Base-by-base conservation (phyloP, 2,888 invertebrate species). In the Penaeus monodon region DNA sequence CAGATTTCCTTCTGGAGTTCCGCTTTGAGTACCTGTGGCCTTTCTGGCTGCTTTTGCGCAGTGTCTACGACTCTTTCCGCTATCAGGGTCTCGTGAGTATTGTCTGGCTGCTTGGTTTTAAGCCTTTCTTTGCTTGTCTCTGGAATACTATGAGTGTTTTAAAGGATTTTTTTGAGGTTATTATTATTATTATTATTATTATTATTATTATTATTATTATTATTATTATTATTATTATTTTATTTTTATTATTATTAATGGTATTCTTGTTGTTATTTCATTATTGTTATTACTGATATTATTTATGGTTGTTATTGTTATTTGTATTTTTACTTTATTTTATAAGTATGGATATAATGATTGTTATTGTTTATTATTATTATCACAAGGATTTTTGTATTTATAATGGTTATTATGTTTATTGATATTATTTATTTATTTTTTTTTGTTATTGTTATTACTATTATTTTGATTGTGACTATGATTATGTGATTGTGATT, bases 11-110 rank as follows among this genome's bases (percentile, higher is more conserved):
- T 94, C 94, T 98, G 94, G 99, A 99, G 94, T 98, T 99, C 94
- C 96, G 99, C 92, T 98, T 99, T 94, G 99, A 99, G 94, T 98
- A 98, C 94, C 95, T 99, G 92, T 99, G 98, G 98, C 99, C 99
- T 84, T 97, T 99, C 94, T 99, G 98, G 97, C 95, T 99, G 92
- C 95, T 99, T 92, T 94, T 98, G 91, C 95, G 98, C 93, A 97
- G 97, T 92, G 96, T 98, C 91, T 97, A 98, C 93, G 98, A 99
- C 94, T 98, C 98, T 91, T 98, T 97, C 93, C 98, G 97, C 94
- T 99, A 98, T 94, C 98, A 98, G 94, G 98, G 99, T 93, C 94
- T 98, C 95, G 97, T 97, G 92, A 95, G 96, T 94, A 91, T 65
- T 29, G 33, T 10, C 7, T n/a, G 10, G 12, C n/a, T 8, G 12